Percentiles rank a stretch among this genome's conserved stretches.
Evolutionary conservation across 2,888 invertebrate genomes (phyloP).

Genomic region (Thereva nobilitata): DNA sequence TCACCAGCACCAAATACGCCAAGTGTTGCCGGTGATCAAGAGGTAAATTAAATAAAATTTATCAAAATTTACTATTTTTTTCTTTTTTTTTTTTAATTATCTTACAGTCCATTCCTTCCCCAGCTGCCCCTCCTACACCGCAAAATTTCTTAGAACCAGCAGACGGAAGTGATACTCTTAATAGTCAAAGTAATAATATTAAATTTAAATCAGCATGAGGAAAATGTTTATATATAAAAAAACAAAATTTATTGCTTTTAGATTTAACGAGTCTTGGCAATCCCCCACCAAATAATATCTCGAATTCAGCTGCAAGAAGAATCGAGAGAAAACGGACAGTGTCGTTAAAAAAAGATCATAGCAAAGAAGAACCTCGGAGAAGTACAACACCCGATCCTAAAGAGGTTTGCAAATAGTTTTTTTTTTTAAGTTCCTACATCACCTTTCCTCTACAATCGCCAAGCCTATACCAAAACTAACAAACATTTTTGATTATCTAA

Average conservation of each 20-base stretch:
- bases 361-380: conserved; percentile 54
- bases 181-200: conserved; percentile 29
- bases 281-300: conserved; percentile 38
- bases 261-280: conserved; percentile 19
- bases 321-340: conserved; percentile 56
- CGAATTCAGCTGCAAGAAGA: conserved; percentile 45
- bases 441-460: neutral
- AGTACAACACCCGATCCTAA: conserved; percentile 61
- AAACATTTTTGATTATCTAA: no score
- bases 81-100: conserved; percentile 11
- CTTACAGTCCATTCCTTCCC: conserved; percentile 55
- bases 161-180: conserved; percentile 43
- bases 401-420: conserved; percentile 51
- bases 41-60: conserved; percentile 45
- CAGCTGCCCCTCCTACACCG: conserved; percentile 51
- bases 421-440: conserved; percentile 1
- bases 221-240: neutral
- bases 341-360: conserved; percentile 51
- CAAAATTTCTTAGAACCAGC: conserved; percentile 49
- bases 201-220: no score
- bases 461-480: no score
- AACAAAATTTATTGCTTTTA: conserved; percentile 9
- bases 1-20: conserved; percentile 61
- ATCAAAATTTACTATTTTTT: conserved; percentile 18
- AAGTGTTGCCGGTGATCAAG: conserved; percentile 53